phyloP scores from a whole-genome alignment of 2,113 vertebrate genomes.

The Narcine bancroftii region DNA sequence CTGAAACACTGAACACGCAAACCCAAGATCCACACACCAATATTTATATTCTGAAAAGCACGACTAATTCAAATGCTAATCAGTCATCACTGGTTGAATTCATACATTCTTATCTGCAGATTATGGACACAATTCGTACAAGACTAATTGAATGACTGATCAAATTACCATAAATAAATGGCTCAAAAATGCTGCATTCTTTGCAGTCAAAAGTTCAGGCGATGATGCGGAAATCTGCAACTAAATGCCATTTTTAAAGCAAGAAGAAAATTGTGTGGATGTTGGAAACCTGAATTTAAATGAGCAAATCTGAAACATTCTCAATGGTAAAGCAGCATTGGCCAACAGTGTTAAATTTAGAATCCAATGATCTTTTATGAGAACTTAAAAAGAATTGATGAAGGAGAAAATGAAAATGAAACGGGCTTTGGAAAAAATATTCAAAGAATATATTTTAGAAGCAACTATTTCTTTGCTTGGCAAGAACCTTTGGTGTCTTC shows the following conservation, averaged over 20 bases:
- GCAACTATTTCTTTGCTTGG: neutral
- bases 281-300: neutral
- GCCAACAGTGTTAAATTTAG: neutral
- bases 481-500: neutral
- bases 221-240: neutral
- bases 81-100: neutral
- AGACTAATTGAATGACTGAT: neutral
- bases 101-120: neutral
- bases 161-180: neutral
- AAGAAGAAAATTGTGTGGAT: neutral
- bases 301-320: neutral
- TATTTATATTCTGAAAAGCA: neutral
- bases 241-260: neutral
- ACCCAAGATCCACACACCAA: too few relatives aligned
- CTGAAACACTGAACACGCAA: neutral
- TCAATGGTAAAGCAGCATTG: neutral
- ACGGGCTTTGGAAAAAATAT: neutral
- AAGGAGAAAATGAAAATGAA: neutral
- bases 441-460: neutral
- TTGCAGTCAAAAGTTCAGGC: neutral
- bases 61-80: neutral
- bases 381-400: neutral
- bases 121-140: neutral
- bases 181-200: neutral
- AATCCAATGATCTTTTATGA: neutral